These are phyloP conservation scores for Tyto alba DNA, from an alignment of 2,113 vertebrate genomes.

Conservation along the genomic window DNA sequence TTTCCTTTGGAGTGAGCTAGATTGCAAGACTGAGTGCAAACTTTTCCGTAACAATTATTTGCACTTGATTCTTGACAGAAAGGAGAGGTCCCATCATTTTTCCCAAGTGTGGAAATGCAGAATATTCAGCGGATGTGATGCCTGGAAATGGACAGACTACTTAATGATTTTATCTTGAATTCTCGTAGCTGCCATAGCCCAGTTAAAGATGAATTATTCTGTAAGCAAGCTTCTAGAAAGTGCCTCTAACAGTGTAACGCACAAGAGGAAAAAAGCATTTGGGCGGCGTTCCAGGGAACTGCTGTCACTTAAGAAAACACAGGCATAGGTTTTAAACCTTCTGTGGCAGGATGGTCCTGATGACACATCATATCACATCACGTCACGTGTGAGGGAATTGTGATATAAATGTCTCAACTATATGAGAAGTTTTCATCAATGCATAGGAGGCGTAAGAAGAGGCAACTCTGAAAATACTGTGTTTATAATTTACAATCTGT, in stretches of 20 bases:
- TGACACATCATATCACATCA: background rate
- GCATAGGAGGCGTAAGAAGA: background rate
- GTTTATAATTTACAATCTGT: background rate
- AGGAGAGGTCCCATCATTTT: background rate
- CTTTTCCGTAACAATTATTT: background rate
- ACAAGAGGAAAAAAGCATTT: background rate
- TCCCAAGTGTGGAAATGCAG: background rate
- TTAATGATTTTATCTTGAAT: background rate
- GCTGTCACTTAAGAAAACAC: background rate
- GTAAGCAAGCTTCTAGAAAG: background rate
- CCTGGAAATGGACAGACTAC: background rate
- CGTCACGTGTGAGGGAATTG: background rate
- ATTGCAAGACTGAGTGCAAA: too few relatives aligned
- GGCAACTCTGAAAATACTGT: background rate
- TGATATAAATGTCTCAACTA: background rate
- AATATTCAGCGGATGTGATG: background rate
- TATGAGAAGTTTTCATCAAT: background rate
- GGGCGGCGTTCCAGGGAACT: background rate
- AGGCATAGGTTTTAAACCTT: background rate
- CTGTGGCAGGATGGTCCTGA: constrained; percentile 6
- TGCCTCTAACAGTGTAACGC: background rate
- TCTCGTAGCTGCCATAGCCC: background rate
- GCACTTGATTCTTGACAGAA: background rate
- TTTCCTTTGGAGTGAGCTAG: background rate
- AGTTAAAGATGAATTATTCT: constrained; percentile 1